Evolutionary conservation across 1,140 invertebrate genomes (phyloP).

Genomic region (Thalassaphorura encarpata): DNA sequence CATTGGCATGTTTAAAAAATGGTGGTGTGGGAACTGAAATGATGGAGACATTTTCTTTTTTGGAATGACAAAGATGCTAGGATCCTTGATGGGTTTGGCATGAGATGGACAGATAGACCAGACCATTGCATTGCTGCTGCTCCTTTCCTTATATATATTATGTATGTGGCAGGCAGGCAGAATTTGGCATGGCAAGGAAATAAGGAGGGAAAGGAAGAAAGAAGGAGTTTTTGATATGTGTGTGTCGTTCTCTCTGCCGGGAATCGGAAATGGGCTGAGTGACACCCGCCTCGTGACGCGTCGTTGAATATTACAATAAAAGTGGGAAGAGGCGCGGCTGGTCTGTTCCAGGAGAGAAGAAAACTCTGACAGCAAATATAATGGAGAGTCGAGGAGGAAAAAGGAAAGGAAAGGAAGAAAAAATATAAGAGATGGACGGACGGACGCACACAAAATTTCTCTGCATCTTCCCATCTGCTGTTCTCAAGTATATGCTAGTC

Average conservation of each 20-base stretch:
- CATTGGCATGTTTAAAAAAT: too few relatives aligned
- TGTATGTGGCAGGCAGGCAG: too few relatives aligned
- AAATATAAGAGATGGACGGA: background rate
- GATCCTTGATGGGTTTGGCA: background rate
- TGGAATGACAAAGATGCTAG: background rate
- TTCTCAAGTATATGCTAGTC: too few relatives aligned
- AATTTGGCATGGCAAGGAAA: constrained; percentile 7
- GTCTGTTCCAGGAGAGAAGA: too few relatives aligned
- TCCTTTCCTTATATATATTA: background rate
- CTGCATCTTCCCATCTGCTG: background rate
- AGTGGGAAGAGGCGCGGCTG: constrained; percentile 15
- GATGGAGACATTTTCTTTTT: too few relatives aligned
- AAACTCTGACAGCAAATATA: too few relatives aligned
- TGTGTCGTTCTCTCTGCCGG: constrained; percentile 7
- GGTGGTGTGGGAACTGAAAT: too few relatives aligned
- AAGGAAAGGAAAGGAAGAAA: constrained; percentile 5
- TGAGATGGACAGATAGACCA: background rate
- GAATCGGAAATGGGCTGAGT: constrained; percentile 30
- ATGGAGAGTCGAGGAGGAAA: too few relatives aligned
- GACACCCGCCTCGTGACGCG: constrained; percentile 30
- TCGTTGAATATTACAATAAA: constrained; percentile 31
- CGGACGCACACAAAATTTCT: background rate
- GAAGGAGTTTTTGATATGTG: background rate
- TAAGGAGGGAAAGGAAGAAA: too few relatives aligned
- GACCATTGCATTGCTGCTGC: constrained; percentile 11